phyloP scores from a whole-genome alignment of 2,113 vertebrate genomes.

The Rhinopomastus cyanomelas region DNA sequence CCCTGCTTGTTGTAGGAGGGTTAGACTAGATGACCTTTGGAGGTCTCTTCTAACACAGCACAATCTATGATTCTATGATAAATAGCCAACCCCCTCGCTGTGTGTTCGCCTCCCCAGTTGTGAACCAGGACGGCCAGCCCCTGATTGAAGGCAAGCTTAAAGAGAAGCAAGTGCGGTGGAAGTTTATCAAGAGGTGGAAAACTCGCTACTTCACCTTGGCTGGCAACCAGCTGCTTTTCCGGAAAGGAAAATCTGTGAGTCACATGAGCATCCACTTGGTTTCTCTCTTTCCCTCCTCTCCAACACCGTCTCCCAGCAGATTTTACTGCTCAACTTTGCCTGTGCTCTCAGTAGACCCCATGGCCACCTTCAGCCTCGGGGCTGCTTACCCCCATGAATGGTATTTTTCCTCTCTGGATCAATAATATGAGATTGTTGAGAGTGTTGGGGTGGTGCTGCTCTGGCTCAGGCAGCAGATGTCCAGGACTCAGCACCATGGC shows the following conservation, averaged over 20 bases:
- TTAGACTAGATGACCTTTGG: too few relatives aligned
- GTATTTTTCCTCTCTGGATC: background rate
- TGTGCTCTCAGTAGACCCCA: rapidly evolving
- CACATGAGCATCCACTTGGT: rapidly evolving
- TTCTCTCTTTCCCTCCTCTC: background rate
- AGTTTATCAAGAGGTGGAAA: constrained; percentile 97
- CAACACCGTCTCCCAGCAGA: background rate
- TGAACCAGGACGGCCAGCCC: constrained; percentile 93
- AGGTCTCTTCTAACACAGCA: too few relatives aligned
- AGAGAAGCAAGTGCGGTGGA: constrained; percentile 97
- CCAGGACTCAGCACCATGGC: background rate
- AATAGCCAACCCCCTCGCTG: background rate
- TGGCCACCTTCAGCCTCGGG: background rate
- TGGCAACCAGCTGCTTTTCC: constrained; percentile 94
- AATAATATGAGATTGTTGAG: background rate
- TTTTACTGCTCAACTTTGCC: background rate
- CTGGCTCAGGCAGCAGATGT: background rate
- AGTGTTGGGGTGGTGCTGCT: background rate
- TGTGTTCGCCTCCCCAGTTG: constrained; percentile 70
- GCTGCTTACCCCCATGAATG: background rate
- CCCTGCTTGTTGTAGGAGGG: too few relatives aligned
- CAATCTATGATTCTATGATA: too few relatives aligned
- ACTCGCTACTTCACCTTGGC: constrained; percentile 96
- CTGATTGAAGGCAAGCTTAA: constrained; percentile 96
- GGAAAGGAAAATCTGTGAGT: constrained; percentile 92